phyloP scores from a whole-genome alignment of 2,888 invertebrate species.

The Melinopterus prodromus region DNA sequence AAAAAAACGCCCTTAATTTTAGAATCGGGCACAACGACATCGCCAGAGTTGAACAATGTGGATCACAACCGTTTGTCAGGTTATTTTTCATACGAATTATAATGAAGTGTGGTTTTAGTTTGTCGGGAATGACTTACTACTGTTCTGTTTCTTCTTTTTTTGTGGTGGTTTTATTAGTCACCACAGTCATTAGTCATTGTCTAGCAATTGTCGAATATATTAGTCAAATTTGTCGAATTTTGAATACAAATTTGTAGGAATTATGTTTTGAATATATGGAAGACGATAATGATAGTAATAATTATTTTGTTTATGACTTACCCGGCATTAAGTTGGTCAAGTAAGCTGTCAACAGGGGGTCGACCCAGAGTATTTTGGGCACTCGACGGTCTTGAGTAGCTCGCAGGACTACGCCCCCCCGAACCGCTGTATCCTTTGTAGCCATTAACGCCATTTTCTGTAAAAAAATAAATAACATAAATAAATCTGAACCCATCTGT shows the following conservation, averaged over 20 bases:
- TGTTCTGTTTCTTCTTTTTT: not conserved
- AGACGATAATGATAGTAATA: not conserved
- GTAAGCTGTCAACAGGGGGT: conserved; percentile 87
- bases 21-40: not conserved
- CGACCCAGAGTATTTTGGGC: conserved; percentile 63
- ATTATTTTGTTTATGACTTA: conserved; percentile 58
- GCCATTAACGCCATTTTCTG: conserved; percentile 56
- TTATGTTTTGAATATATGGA: too few species aligned
- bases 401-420: conserved; percentile 56
- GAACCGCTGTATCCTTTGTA: conserved; percentile 54
- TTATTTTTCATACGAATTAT: not conserved
- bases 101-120: not conserved
- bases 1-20: not conserved
- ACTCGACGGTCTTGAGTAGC: conserved; percentile 53
- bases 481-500: too few species aligned
- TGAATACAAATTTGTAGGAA: too few species aligned
- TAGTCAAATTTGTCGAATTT: too few species aligned
- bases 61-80: not conserved
- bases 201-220: too few species aligned
- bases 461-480: conserved; percentile 14
- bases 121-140: not conserved
- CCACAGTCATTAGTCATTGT: too few species aligned
- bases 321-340: conserved; percentile 89
- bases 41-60: not conserved
- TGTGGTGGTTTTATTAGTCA: too few species aligned